Base-by-base conservation (phyloP, 2,797 vertebrate species). In the Zonotrichia albicollis region DNA sequence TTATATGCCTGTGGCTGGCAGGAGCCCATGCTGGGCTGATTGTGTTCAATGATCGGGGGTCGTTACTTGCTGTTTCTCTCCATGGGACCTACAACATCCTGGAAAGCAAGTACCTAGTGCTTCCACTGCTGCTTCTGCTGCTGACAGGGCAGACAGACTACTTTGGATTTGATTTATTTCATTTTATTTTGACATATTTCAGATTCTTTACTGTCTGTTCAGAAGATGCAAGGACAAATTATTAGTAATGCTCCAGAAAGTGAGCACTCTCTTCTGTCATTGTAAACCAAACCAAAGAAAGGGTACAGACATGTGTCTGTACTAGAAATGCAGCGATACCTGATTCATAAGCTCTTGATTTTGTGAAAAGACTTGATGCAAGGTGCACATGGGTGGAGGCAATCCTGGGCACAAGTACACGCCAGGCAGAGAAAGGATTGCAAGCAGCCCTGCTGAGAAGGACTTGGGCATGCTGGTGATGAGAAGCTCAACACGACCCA, bases 1-100 rank as follows among this genome's bases (percentile, higher is more conserved):
- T 96, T 96, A 93, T 79, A 86, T 77, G 81, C 65, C 26, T 57
- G 76, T 85, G 90, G 89, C 80, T 95, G 87, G 87, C 90, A 91
- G 87, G 92, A 89, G 92, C 80, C 67, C 22, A 22, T 5, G 46
- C 72, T 55, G 73, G 79, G 26, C 74, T 95, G 87, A 87, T 71
- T 83, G 30, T 74, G 57, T 70, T 57, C 54, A 9, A 11, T 65
- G 77, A 84, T 50, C 11, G 0, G 85, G 85, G 55, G 64, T 61
- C 0, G 2, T 89, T 94, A 23, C 54, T 91, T 54, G 16, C 78
- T 38, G 12, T 66, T 76, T 81, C 72, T 65, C 70, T 92, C 70
- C 10, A 1, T 40, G 68, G 85, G 84, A 76, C 73, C 51, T 34
- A 22, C 55, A 54, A 55, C 70, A 55, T 78, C 91, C 26, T 84